Base-by-base conservation (phyloP, 2,888 invertebrate genomes). In the Abscondita cerata region DNA sequence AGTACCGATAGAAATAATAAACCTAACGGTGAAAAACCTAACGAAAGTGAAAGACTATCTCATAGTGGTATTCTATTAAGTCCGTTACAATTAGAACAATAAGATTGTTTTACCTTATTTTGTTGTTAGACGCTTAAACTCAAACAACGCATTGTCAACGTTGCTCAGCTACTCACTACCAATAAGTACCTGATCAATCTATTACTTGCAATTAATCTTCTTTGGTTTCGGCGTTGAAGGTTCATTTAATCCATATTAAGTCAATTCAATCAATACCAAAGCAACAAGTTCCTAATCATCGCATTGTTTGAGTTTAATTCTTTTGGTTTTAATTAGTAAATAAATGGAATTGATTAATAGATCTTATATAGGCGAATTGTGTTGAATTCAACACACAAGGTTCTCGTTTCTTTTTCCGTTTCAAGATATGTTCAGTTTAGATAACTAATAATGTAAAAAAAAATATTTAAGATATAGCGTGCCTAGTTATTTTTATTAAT, bases 61-160 rank as follows among this genome's bases (percentile, higher is more conserved):
- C 86, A 78, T 70, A 81, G 81, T 74, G 87, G 87, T 68, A 85
- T 87, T 66, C 86, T 87, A 65, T 83, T 87, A 72, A 87, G 87
- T 74, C 87, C 87, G 68, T 84, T 86, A 67, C 87, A 87, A 75
- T 81, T 87, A 73, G 84, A 85, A 80, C 78, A 78, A 77, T 79
- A 78, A 78, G n/a, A 40, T 54, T 60, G 52, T 54, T 48, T 40
- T 38, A 56, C 31, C 48, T 56, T 40, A 15, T 47, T 50, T 56
- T 56, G 52, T 56, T 64, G 48, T 64, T 61, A 64, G 44, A 38
- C 11, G 38, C 20, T 19, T n/a, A 34, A 16, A 47, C 53, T 59
- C 46, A 53, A 53, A 59, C 48, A 53, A 18, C 46, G 53, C 52
- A 41, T 25, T 48, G 19, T 18, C n/a, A 6, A 48, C 9, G 25